Evolutionary conservation across 2,113 vertebrate species (phyloP).

Genomic region (Callipepla californica): DNA sequence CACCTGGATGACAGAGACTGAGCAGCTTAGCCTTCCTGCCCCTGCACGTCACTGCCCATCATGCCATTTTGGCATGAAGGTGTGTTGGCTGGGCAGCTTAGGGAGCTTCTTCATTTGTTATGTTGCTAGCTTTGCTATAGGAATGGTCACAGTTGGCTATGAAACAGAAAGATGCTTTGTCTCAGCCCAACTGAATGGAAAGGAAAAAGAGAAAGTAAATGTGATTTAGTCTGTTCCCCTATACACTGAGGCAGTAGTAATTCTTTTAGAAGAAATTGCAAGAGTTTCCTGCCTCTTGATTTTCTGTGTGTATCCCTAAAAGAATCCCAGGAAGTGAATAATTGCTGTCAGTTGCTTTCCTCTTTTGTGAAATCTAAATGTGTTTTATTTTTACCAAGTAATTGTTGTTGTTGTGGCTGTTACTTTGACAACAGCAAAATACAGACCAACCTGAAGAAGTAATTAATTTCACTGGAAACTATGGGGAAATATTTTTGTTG

Average conservation of each 20-base stretch:
- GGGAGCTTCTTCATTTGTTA: background rate
- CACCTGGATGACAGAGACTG: background rate
- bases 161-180: background rate
- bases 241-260: background rate
- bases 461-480: background rate
- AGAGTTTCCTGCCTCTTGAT: background rate
- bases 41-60: background rate
- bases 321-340: background rate
- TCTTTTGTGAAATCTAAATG: background rate
- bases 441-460: background rate
- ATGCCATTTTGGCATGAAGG: background rate
- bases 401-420: background rate
- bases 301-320: background rate
- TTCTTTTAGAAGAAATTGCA: background rate
- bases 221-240: background rate
- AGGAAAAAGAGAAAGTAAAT: background rate
- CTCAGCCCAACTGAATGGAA: background rate
- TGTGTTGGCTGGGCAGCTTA: background rate
- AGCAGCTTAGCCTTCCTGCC: background rate
- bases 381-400: background rate
- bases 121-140: background rate
- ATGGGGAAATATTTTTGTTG: background rate
- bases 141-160: background rate
- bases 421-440: slow-evolving; percentile 13
- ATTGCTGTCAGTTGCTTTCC: background rate